phyloP scores from a whole-genome alignment of 2,113 vertebrate genomes.

The Globicephala melas region DNA sequence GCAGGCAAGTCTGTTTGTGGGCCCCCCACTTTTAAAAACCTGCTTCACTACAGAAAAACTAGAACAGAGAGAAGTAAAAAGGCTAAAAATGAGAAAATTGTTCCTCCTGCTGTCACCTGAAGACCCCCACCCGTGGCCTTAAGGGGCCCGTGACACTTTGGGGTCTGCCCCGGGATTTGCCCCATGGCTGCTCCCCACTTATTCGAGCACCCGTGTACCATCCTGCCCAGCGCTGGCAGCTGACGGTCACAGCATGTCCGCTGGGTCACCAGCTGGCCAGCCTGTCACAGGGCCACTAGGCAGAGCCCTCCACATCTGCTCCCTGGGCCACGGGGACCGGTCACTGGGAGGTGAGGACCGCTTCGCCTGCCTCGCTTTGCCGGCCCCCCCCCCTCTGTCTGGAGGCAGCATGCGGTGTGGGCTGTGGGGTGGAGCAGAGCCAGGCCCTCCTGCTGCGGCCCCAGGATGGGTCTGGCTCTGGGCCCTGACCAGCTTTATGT shows the following conservation, averaged over 20 bases:
- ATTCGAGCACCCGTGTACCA: neutral
- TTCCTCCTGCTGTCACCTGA: neutral
- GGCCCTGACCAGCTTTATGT: neutral
- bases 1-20: neutral
- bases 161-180: neutral
- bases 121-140: neutral
- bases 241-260: neutral
- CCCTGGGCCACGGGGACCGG: accelerated
- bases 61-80: neutral
- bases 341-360: accelerated
- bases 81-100: neutral
- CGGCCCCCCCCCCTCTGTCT: accelerated
- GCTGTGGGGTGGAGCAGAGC: neutral
- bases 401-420: accelerated
- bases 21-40: accelerated
- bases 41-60: neutral
- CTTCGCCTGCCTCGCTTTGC: accelerated
- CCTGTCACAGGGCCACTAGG: neutral
- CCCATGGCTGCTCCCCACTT: neutral
- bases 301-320: neutral
- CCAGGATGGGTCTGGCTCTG: neutral
- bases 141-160: neutral
- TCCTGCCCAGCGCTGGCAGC: neutral
- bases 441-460: accelerated
- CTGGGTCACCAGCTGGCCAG: neutral